phyloP scores from a whole-genome alignment of 1,140 invertebrate species.

The honey bee (Apis mellifera) region DNA sequence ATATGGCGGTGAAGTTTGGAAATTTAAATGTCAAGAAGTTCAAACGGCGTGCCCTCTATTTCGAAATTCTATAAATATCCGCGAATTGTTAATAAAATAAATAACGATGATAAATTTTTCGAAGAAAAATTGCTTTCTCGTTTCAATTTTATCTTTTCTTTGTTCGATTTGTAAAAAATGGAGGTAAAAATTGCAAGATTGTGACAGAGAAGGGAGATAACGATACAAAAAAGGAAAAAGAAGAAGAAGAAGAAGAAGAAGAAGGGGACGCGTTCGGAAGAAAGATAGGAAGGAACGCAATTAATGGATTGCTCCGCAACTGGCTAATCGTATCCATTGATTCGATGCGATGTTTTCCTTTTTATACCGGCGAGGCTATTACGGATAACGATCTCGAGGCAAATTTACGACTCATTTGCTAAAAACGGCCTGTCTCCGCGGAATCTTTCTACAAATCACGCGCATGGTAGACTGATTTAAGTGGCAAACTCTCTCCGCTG shows the following conservation, averaged over 20 bases:
- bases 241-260: no score
- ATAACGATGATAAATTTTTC: no score
- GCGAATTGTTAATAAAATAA: no score
- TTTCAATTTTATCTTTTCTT: no score
- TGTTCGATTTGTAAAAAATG: no score
- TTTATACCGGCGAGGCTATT: neutral
- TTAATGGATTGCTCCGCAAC: neutral
- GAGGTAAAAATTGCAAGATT: neutral
- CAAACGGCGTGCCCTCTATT: neutral
- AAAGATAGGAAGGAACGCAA: neutral
- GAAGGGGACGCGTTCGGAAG: no score
- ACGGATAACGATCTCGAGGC: conserved; percentile 9
- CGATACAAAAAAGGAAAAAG: neutral
- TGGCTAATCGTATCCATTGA: conserved; percentile 6
- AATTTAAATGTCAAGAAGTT: neutral
- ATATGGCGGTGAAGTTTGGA: neutral
- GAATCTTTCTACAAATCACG: conserved; percentile 62
- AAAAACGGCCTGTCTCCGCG: conserved; percentile 33
- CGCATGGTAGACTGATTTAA: conserved; percentile 62
- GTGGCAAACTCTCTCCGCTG: conserved; percentile 53
- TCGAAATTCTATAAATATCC: neutral
- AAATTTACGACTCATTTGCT: conserved; percentile 46
- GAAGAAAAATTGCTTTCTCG: no score
- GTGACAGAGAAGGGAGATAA: neutral
- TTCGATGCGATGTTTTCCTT: conserved; percentile 12